Conservation (phyloP, 1,140 invertebrate genomes). For the Doryteuthis pealeii region DNA sequence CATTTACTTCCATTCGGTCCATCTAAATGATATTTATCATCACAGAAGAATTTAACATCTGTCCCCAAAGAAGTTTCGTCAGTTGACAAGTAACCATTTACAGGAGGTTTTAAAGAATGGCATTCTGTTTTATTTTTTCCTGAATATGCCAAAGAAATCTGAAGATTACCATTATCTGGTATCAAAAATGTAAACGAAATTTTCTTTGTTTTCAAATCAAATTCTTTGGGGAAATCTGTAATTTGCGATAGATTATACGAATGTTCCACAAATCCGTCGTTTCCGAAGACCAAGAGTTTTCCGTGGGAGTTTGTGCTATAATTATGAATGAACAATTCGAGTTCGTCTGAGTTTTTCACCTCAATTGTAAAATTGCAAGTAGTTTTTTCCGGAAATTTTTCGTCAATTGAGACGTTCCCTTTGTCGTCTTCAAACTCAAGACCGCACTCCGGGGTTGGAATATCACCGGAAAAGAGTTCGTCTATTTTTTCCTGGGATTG, state of each 20-base stretch:
- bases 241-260: too few species aligned
- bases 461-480: too few species aligned
- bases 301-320: neutral
- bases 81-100: neutral
- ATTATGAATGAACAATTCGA: neutral
- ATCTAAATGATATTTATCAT: neutral
- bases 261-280: neutral
- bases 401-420: neutral
- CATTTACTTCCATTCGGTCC: neutral
- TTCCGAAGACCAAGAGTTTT: neutral
- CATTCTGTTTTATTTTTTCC: neutral
- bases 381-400: neutral
- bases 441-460: neutral
- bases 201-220: neutral
- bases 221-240: neutral
- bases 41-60: neutral
- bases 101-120: neutral
- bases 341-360: neutral
- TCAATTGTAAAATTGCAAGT: neutral
- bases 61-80: neutral
- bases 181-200: neutral
- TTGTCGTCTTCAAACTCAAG: neutral
- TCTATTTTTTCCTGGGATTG: neutral
- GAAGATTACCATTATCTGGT: neutral
- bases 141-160: neutral